phyloP scores from a whole-genome alignment of 2,797 vertebrate genomes.

The Poeciliopsis turneri region DNA sequence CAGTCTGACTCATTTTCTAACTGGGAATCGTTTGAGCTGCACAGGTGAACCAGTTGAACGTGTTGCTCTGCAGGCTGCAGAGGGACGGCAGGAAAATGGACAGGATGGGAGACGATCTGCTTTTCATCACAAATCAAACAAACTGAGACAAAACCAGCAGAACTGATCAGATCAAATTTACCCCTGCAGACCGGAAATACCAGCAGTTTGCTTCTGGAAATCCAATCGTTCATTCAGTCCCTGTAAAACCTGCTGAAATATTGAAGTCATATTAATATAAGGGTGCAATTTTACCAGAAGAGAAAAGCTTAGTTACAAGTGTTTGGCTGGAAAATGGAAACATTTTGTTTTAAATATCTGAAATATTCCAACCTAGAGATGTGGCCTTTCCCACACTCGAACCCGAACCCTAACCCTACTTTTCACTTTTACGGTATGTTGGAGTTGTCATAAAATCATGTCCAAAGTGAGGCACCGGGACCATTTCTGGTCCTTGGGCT shows the following conservation, averaged over 20 bases:
- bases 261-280: no score
- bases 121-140: not conserved
- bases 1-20: constrained; percentile 1
- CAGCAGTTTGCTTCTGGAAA: not conserved
- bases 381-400: no score
- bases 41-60: not conserved
- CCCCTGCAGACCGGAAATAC: not conserved
- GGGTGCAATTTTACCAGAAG: no score
- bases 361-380: no score
- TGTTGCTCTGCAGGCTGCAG: not conserved
- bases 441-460: no score
- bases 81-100: not conserved
- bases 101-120: not conserved
- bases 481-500: not conserved
- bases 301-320: no score
- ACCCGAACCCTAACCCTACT: no score
- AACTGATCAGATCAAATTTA: not conserved
- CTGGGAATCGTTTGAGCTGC: not conserved
- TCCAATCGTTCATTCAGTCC: not conserved
- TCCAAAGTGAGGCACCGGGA: no score
- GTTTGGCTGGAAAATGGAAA: no score
- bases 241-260: not conserved
- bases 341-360: no score
- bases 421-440: no score
- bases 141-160: no score